Evolutionary conservation across 2,888 invertebrate species (phyloP), one percentile per base, ranked within the genome.

Genomic region (Rhagophthalmus giganteus): DNA sequence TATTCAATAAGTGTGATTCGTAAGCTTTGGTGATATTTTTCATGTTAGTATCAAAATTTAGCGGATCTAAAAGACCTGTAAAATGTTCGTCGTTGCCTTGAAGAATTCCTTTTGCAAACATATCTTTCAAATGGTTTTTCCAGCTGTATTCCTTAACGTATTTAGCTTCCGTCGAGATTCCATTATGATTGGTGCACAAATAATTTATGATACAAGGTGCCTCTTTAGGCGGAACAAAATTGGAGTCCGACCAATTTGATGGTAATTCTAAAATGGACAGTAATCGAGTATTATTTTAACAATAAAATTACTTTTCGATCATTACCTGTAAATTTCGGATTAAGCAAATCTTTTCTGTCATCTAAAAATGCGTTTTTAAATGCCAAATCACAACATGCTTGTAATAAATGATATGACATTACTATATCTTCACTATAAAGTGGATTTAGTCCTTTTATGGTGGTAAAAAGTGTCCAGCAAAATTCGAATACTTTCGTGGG

Each of bases 401-500:
- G 78, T 35, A 99, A 76, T 34, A 98, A 79, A 75, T 97, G 95
- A 70, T 90, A 94, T 57, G 94, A 95, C 70, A 91, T 94, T 1
- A 99, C 94, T 46, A 99, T 78, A 74, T 98, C 97, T 70, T 94
- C 90, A 34, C 90, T 88, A 14, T 92, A 89, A 41, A 86, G 85
- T 28, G 89, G 85, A 68, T 91, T 89, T 68, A 91, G 88, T 37
- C 90, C 90, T 77, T 91, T 91, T 8, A 93, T 87, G 71, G 90
- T 88, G 24, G 95, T 83, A 76, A 93, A 97, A 49, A 97, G 76
- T 38, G 90, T 90, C 97, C 97, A 98, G 62, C 90, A 88, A 69
- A 96, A 93, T 69, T 94, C 92, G 74, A 93, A 95, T 2, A 97
- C 77, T 69, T 91, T 90, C 41, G 85, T 82, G 31, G 88, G 81